Percentiles rank a stretch among this genome's conserved stretches.
phyloP scores from a whole-genome alignment of 2,888 invertebrate species.

The Spodoptera littoralis region DNA sequence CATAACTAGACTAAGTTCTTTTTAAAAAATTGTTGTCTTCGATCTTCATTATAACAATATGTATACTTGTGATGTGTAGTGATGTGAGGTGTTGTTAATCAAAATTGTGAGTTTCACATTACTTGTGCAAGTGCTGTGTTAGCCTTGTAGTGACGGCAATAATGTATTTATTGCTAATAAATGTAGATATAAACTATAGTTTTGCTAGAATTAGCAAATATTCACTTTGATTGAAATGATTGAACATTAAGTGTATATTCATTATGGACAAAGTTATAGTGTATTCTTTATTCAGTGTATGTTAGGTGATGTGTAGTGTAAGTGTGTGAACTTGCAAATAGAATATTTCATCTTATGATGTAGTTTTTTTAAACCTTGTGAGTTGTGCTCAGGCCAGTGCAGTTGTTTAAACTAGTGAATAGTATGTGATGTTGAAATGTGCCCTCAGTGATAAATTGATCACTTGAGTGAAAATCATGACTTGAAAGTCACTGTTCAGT shows the following conservation, averaged over 20 bases:
- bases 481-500: slow-evolving; percentile 41
- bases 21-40: slow-evolving; percentile 66
- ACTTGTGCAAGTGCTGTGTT: slow-evolving; percentile 81
- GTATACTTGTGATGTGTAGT: slow-evolving; percentile 83
- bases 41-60: slow-evolving; percentile 57
- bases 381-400: slow-evolving; percentile 72
- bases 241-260: slow-evolving; percentile 72
- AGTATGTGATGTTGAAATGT: slow-evolving; percentile 57
- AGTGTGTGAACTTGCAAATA: slow-evolving; percentile 85
- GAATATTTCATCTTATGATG: slow-evolving; percentile 83
- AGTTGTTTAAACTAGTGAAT: slow-evolving; percentile 60
- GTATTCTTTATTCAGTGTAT: slow-evolving; percentile 81
- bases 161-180: slow-evolving; percentile 68
- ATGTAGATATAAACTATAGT: slow-evolving; percentile 63
- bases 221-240: no score
- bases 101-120: slow-evolving; percentile 67
- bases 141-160: slow-evolving; percentile 78
- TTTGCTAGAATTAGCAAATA: slow-evolving; percentile 70
- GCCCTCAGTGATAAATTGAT: slow-evolving; percentile 46
- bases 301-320: slow-evolving; percentile 87
- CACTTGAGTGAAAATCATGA: slow-evolving; percentile 52
- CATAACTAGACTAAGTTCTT: slow-evolving; percentile 73
- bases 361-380: slow-evolving; percentile 87
- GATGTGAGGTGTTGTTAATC: slow-evolving; percentile 81
- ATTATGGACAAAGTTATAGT: slow-evolving; percentile 74